Evolutionary conservation across 2,113 vertebrate species (phyloP), one percentile per base, ranked within the genome.

Genomic region (Rhineura floridana): DNA sequence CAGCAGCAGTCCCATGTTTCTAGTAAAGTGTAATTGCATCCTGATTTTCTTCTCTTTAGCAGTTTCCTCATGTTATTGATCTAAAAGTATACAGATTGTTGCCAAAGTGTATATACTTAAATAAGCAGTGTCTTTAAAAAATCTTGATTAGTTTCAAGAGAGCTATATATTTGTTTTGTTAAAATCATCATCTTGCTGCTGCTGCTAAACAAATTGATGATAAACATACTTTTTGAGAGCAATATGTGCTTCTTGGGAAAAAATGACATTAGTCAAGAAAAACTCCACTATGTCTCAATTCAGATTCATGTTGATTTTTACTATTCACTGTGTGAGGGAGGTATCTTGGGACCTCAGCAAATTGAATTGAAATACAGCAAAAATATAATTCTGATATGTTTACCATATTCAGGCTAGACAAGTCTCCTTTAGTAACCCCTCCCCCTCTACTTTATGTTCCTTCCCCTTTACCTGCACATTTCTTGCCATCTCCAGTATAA

Each of bases 401-500:
- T 70, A 25, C 6, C 11, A n/a, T 21, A 42, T 15, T 23, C 63
- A 69, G 69, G 7, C 67, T 73, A 36, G n/a, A 48, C 33, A 36
- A 39, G 33, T 63, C 63, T 86, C 23, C 42, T 50, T 50, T 6
- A 44, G 5, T 4, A 33, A 70, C 67, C 75, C n/a, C 25, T 9
- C 39, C 30, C 28, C 44, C n/a, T 8, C 28, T 17, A 5, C 2
- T 36, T 42, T 36, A 5, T 39, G n/a, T 17, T 81, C 88, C 67
- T 33, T 39, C 77, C 73, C 63, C 39, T 91, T 94, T 97, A 99
- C 99, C 99, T 97, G 98, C 95, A 94, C 99, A 99, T 94, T 96
- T 98, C 96, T 98, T 99, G 21, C 99, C 99, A 44, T 98, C 96
- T 90, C 99, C 99, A 15, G 94, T 98, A 93, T 98, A 98, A 3